These are phyloP conservation scores for Timandra comae DNA, from an alignment of 2,888 invertebrate species.

Conservation along the genomic window DNA sequence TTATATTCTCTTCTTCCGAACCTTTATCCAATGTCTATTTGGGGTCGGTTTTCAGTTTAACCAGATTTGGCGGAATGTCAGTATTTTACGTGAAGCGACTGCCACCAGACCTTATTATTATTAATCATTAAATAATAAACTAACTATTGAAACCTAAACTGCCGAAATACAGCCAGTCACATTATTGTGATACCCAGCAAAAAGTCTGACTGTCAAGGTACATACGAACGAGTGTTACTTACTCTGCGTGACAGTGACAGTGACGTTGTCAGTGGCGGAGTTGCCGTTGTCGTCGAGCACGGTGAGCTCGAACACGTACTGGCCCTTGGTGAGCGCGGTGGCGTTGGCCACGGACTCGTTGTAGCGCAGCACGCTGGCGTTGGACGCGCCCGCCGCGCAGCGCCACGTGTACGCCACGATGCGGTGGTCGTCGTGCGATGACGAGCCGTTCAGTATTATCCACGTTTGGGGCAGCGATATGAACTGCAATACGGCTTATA, in stretches of 20 bases:
- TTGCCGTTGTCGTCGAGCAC: conserved; percentile 91
- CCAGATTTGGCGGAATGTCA: too few species aligned
- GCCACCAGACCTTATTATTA: too few species aligned
- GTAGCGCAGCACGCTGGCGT: conserved; percentile 67
- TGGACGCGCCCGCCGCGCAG: conserved; percentile 83
- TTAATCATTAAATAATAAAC: too few species aligned
- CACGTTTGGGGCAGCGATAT: conserved; percentile 90
- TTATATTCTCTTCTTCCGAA: too few species aligned
- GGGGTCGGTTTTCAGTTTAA: too few species aligned
- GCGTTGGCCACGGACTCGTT: conserved; percentile 85
- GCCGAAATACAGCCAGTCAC: too few species aligned
- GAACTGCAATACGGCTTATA: conserved; percentile 78
- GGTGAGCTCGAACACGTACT: conserved; percentile 87
- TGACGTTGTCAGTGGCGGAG: conserved; percentile 83
- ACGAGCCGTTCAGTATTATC: conserved; percentile 86
- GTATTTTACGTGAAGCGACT: too few species aligned
- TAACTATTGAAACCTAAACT: too few species aligned
- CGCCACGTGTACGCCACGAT: conserved; percentile 91
- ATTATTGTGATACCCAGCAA: too few species aligned
- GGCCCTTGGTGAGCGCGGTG: conserved; percentile 88
- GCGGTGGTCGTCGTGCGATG: conserved; percentile 88
- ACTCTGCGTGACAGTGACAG: conserved; percentile 91
- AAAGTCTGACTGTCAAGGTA: too few species aligned
- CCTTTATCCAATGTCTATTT: too few species aligned
- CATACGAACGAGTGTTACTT: too few species aligned